Conservation (phyloP, 2,888 invertebrate genomes). For the Leucophora obtusa region DNA sequence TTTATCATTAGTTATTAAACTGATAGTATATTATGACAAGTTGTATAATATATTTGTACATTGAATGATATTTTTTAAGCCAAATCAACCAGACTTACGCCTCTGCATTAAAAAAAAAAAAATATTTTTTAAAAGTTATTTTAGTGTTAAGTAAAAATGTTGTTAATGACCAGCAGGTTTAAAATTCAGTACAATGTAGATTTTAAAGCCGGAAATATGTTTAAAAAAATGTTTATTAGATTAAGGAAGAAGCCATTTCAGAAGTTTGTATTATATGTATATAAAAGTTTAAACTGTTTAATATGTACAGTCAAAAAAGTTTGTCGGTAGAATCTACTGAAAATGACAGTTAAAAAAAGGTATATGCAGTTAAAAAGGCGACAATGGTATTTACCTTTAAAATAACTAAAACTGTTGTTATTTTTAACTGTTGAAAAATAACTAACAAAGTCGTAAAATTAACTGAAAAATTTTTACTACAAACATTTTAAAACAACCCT, state of each 20-base stretch:
- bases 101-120: constrained; percentile 42
- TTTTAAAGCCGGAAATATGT: constrained; percentile 38
- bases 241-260: not conserved
- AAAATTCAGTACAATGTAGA: constrained; percentile 12
- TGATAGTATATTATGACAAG: not conserved
- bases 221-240: not conserved
- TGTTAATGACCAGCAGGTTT: constrained; percentile 42
- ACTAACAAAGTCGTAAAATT: no score
- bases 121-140: not conserved
- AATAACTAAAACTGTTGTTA: no score
- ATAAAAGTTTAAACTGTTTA: no score
- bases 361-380: no score
- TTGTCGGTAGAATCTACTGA: no score
- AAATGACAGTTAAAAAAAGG: no score
- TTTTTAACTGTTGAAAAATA: no score
- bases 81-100: constrained; percentile 30
- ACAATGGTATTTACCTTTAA: no score
- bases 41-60: not conserved
- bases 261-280: no score
- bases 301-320: no score
- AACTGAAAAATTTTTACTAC: no score
- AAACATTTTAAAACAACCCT: no score
- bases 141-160: constrained; percentile 5
- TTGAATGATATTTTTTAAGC: not conserved
- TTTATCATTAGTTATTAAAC: not conserved